Percentiles rank a stretch among this genome's conserved stretches.
These are phyloP conservation scores for Camponotus fellah DNA, from an alignment of 2,888 invertebrate species.

Conservation along the genomic window DNA sequence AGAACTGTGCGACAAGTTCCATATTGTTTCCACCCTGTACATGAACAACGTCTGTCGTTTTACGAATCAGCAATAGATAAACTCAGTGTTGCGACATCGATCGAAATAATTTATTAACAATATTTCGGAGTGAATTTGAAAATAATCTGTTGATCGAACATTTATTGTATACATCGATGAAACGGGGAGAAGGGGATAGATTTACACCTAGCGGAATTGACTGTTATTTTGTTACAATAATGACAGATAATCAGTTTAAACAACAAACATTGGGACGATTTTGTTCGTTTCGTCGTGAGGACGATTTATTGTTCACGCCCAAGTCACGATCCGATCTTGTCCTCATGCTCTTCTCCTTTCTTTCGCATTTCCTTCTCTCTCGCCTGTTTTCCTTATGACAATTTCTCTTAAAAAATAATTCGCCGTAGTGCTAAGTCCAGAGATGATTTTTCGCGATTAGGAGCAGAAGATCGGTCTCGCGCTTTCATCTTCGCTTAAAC, in stretches of 20 bases:
- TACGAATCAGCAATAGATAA: conserved; percentile 31
- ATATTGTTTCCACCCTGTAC: conserved; percentile 19
- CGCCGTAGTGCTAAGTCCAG: conserved; percentile 63
- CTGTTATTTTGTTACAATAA: conserved; percentile 67
- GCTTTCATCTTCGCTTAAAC: conserved; percentile 18
- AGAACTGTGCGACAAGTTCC: conserved; percentile 24
- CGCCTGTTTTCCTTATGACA: conserved; percentile 22
- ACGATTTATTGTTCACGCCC: conserved; percentile 60
- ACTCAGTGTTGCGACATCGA: conserved; percentile 39
- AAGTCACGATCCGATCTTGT: conserved; percentile 68
- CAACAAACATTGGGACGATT: conserved; percentile 60
- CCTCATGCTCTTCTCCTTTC: conserved; percentile 38
- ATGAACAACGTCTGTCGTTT: conserved; percentile 30
- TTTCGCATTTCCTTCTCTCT: conserved; percentile 36
- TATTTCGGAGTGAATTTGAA: conserved; percentile 56
- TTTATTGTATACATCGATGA: conserved; percentile 76
- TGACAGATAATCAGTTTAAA: conserved; percentile 67
- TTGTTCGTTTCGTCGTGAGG: conserved; percentile 54
- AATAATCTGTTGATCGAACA: conserved; percentile 74
- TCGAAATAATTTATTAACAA: conserved; percentile 65
- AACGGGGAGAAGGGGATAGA: conserved; percentile 61
- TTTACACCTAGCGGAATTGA: conserved; percentile 71
- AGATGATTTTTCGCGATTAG: conserved; percentile 55
- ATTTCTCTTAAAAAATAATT: conserved; percentile 69
- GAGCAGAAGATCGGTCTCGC: conserved; percentile 60